Percentiles rank a stretch among this genome's conserved stretches.
These are phyloP conservation scores for Lochmaea crataegi DNA, from an alignment of 2,888 invertebrate species.

Conservation along the genomic window DNA sequence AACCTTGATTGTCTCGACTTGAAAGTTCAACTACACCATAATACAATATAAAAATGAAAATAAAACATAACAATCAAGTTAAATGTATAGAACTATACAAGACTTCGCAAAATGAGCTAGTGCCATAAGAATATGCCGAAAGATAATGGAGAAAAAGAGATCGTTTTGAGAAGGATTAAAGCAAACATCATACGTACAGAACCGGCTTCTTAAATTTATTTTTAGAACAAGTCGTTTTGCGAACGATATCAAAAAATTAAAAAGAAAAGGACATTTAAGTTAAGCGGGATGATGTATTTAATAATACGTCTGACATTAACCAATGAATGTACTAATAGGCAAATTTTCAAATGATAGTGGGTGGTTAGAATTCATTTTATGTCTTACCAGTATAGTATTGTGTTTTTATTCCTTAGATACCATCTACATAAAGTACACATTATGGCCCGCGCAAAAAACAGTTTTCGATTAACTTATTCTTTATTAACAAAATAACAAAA, in stretches of 20 bases:
- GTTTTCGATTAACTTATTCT: no score
- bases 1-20: constrained; percentile 4
- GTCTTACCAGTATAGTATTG: no score
- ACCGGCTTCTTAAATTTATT: neutral
- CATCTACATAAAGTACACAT: no score
- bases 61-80: constrained; percentile 5
- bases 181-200: neutral
- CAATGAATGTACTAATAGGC: no score
- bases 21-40: constrained; percentile 18
- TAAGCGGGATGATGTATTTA: no score
- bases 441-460: no score
- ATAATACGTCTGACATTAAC: no score
- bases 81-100: constrained; percentile 27
- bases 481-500: no score
- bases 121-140: constrained; percentile 25
- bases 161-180: constrained; percentile 49
- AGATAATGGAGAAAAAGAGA: constrained; percentile 37
- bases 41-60: constrained; percentile 12
- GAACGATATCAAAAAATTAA: neutral
- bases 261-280: no score
- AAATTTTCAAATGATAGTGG: no score
- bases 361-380: no score
- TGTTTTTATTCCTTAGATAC: no score
- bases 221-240: neutral
- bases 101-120: constrained; percentile 27